Evolutionary conservation across 2,888 invertebrate genomes (phyloP).

Genomic region (Cheilosia vulpina): DNA sequence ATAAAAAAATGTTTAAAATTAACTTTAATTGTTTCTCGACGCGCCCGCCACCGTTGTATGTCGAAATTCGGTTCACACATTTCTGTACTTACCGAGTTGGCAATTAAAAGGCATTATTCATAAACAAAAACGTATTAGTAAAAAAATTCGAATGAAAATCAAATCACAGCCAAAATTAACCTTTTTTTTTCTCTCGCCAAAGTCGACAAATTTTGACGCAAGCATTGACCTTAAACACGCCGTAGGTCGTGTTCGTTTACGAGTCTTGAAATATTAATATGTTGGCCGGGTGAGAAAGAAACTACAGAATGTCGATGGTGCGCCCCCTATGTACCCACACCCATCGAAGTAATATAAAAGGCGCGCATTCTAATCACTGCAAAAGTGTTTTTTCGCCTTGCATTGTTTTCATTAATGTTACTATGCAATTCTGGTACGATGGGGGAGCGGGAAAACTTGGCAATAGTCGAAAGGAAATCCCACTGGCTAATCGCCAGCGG

Average conservation of each 20-base stretch:
- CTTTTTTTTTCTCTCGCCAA: background rate
- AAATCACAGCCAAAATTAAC: background rate
- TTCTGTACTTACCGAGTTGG: background rate
- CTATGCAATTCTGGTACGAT: background rate
- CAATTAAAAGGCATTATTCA: constrained; percentile 33
- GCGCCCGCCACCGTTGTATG: background rate
- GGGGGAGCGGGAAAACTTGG: constrained; percentile 22
- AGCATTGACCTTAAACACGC: constrained; percentile 32
- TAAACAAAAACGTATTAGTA: constrained; percentile 3
- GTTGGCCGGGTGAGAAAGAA: background rate
- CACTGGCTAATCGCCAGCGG: constrained; percentile 48
- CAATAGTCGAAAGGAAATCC: constrained; percentile 33
- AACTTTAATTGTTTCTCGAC: background rate
- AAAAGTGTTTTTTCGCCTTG: background rate
- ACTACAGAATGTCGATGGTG: constrained; percentile 7
- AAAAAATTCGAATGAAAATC: constrained; percentile 5
- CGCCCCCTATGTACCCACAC: constrained; percentile 3
- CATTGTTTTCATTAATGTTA: background rate
- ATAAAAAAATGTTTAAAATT: background rate
- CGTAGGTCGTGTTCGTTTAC: background rate
- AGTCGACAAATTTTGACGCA: constrained; percentile 47
- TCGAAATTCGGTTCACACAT: constrained; percentile 2
- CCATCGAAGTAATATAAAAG: constrained; percentile 3
- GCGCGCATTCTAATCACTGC: constrained; percentile 1
- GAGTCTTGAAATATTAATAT: constrained; percentile 20